Evolutionary conservation across 1,140 invertebrate genomes (phyloP), one percentile per base, ranked within the genome.

Genomic region (Branchinecta lindahli): DNA sequence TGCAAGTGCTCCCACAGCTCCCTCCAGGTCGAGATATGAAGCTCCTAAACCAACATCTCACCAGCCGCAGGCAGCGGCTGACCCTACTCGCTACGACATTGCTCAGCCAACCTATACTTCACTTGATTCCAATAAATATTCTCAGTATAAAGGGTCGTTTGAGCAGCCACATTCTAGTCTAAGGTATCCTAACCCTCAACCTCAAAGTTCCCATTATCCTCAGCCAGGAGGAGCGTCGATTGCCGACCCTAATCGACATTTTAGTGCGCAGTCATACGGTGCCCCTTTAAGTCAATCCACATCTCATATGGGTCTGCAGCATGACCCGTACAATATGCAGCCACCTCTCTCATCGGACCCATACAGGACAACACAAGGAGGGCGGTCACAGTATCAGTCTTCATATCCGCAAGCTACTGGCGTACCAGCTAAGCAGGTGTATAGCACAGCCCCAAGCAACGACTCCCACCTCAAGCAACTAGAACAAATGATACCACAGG

Each of bases 111-210:
- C 52, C 12, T 61, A 61, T 20, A 61, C 52, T 12, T 61, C 52
- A 12, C 52, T 61, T 61, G 52, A 61, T 15, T 20, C 52, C 12
- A 61, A 61, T 61, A 61, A 61, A 61, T 61, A 61, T 61, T 20
- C 52, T 61, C 52, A 15, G 4, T 61, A 61, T 20, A 61, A 61
- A 61, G 52, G 52, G 12, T 61, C 52, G 18, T 61, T 61, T 61
- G 52, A 61, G 12, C 52, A 61, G 18, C 12, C 12, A 12, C 52
- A 61, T 20, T 15, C 52, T 61, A 61, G 52, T 61, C 52, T 61
- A 61, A 61, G 52, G 18, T 61, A 61, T 61, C 52, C 52, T 61
- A 61, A 61, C 18, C 12, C 52, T 61, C 52, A 61, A 61, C 52
- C 52, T 61, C 52, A 61, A 15, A 15, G 12, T 61, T 61, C 52